phyloP scores from a whole-genome alignment of 1,140 invertebrate genomes.

The Cyclargus thomasi region DNA sequence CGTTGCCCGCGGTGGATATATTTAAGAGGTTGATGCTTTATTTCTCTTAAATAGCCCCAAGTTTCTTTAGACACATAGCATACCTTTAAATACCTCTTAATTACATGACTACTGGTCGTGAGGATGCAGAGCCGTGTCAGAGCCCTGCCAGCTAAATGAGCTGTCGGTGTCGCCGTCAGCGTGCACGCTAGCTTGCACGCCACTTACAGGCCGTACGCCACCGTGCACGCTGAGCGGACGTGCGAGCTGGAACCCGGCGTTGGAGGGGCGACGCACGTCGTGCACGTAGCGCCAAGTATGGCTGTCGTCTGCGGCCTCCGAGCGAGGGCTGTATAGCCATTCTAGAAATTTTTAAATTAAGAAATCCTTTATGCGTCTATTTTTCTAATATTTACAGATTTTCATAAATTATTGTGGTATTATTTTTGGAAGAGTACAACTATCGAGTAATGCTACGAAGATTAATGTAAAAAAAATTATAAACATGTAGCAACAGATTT shows the following conservation, averaged over 20 bases:
- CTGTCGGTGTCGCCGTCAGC: constrained; percentile 56
- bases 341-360: constrained; percentile 32
- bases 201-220: constrained; percentile 37
- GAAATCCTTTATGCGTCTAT: no score
- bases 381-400: no score
- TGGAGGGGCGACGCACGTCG: constrained; percentile 60
- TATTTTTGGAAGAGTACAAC: no score
- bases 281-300: constrained; percentile 58
- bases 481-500: no score
- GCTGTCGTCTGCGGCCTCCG: constrained; percentile 39
- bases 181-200: constrained; percentile 30
- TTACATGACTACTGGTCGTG: constrained; percentile 9
- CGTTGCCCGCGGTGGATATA: no score
- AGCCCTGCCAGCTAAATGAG: constrained; percentile 63
- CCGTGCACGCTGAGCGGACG: constrained; percentile 31
- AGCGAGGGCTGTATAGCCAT: constrained; percentile 57
- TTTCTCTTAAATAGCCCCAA: no score
- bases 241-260: constrained; percentile 53
- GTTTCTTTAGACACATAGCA: no score
- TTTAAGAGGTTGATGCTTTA: no score
- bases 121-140: constrained; percentile 38
- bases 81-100: background rate
- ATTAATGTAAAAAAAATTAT: no score
- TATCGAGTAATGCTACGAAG: no score
- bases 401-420: no score